phyloP scores from a whole-genome alignment of 2,113 vertebrate species.

The Pseudolaguvia tuberculata region DNA sequence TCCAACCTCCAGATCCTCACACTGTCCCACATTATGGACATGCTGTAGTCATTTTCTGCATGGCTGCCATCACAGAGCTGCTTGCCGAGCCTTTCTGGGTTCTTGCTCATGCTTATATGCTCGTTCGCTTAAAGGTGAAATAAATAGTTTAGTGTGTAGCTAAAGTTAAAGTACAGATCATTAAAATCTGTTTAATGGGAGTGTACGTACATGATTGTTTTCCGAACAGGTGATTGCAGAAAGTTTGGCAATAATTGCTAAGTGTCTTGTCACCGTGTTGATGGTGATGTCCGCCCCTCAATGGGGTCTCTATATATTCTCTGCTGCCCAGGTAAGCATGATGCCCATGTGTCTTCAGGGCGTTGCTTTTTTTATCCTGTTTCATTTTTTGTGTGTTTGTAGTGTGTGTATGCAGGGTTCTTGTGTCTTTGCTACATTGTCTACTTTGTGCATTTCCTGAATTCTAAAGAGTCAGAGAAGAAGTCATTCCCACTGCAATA shows the following conservation, averaged over 20 bases:
- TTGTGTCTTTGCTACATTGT: constrained; percentile 77
- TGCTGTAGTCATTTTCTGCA: constrained; percentile 81
- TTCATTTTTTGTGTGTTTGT: constrained; percentile 1
- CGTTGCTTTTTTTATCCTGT: constrained; percentile 1
- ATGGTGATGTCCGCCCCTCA: constrained; percentile 77
- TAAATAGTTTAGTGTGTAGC: not conserved
- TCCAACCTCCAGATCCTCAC: constrained; percentile 80
- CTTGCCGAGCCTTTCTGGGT: constrained; percentile 90
- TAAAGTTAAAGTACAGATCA: not conserved
- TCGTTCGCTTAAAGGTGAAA: constrained; percentile 84
- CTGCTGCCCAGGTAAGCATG: constrained; percentile 78
- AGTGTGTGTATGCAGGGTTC: constrained; percentile 81
- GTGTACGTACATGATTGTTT: not conserved
- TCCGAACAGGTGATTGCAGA: constrained; percentile 79
- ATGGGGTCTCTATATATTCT: constrained; percentile 86
- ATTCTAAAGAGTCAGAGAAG: constrained; percentile 74
- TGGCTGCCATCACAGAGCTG: constrained; percentile 87
- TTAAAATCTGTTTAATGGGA: not conserved
- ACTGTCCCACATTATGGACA: constrained; percentile 79
- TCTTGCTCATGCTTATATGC: constrained; percentile 89
- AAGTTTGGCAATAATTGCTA: constrained; percentile 82
- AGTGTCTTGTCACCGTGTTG: constrained; percentile 77
- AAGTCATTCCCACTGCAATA: constrained; percentile 75
- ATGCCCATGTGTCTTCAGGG: not conserved
- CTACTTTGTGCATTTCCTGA: constrained; percentile 81